Conservation (phyloP, 2,797 vertebrate genomes). For the Pseudocheirus occidentalis region DNA sequence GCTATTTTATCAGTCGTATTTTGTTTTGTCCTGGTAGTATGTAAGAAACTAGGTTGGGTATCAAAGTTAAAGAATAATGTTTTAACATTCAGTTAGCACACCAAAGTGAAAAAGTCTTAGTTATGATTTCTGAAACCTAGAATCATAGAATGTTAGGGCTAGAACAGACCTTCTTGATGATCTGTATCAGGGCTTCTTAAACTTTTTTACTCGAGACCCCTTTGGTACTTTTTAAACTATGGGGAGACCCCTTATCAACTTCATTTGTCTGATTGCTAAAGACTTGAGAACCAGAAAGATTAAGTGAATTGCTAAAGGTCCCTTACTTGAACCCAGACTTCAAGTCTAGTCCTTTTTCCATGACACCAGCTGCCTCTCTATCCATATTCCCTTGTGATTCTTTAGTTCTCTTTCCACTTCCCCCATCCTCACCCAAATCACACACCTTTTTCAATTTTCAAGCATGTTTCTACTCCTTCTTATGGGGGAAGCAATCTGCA, state of each 20-base stretch:
- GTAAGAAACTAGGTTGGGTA: not conserved
- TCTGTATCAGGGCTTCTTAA: not conserved
- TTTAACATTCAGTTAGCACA: not conserved
- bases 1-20: not conserved
- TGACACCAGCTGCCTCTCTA: not conserved
- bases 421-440: not conserved
- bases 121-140: not conserved
- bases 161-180: not conserved
- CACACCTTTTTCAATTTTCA: not conserved
- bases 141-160: not conserved
- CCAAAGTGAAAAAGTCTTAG: not conserved
- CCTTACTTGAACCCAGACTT: not conserved
- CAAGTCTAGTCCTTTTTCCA: not conserved
- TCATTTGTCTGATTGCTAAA: not conserved
- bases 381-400: not conserved
- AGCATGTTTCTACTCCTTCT: not conserved
- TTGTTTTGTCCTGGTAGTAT: not conserved
- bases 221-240: too few species aligned
- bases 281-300: not conserved
- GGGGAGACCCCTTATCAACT: not conserved
- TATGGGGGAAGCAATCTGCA: constrained; percentile 1
- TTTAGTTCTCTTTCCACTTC: not conserved
- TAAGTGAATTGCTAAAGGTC: not conserved
- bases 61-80: not conserved
- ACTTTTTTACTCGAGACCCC: too few species aligned